Base-by-base conservation (phyloP, 2,888 invertebrate species). In the Thyatira batis region DNA sequence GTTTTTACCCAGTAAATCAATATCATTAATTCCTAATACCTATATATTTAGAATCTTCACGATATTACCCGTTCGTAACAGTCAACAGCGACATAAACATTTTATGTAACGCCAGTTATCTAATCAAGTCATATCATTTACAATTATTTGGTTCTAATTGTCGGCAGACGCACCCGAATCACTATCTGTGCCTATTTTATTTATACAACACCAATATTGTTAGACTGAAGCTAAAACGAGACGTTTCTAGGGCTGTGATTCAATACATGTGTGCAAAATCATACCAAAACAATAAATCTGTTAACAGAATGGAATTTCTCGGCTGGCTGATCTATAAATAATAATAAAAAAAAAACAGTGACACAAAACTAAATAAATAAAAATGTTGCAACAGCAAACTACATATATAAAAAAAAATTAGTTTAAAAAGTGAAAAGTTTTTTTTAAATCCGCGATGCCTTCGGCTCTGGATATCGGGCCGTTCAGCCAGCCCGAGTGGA, bases 401-500 rank as follows among this genome's bases (percentile, higher is more conserved):
- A 53, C 9, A 25, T 11, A 13, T 2, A 9, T n/a, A 50, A 25
- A 53, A 53, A 45, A 44, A 20, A n/a, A 39, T 43, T 50, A 39
- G 33, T 43, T 25, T 50, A 33, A 49, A 17, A 53, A 50, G 50
- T 28, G 45, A 25, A 51, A 54, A 57, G 46, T 25, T 45, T 43
- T 30, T 4, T 21, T 28, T 52, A 50, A 27, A 54, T 20, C 27
- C 44, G 67, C 63, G 65, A 92, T 91, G 91, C 92, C 90, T 17
- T 85, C 90, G 59, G 87, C 84, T n/a, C 51, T 89, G 65, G 81
- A 84, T 57, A 69, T 82, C 39, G 82, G 82, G 21, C 85, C 80
- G 33, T 90, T 89, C 78, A 91, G 89, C 78, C 89, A 87, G 73
- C 84, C 91, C 5, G 92, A 91, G 68, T 90, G 92, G 89, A 92